Percentiles rank a stretch among this genome's conserved stretches.
Evolutionary conservation across 2,113 vertebrate species (phyloP).

Genomic region (Cyanoderma ruficeps): DNA sequence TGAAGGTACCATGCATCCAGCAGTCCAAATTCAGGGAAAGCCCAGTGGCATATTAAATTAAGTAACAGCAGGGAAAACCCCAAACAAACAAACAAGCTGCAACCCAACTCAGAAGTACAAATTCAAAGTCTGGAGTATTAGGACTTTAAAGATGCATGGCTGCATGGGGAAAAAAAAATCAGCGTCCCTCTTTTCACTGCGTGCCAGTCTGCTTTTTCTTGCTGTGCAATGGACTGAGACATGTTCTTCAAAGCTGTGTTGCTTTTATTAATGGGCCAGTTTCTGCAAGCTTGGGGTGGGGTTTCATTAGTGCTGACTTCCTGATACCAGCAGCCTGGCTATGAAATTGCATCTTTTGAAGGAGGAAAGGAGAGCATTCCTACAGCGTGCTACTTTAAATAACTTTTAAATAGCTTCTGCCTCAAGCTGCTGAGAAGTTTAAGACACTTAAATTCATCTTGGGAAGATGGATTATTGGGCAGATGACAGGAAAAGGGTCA

Average conservation of each 20-base stretch:
- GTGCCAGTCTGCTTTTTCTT: not conserved
- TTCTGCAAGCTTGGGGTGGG: not conserved
- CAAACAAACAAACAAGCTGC: not conserved
- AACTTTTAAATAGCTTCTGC: not conserved
- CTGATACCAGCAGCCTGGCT: not conserved
- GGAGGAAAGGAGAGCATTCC: not conserved
- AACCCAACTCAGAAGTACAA: not conserved
- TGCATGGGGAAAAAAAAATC: not conserved
- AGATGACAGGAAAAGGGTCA: constrained; percentile 22
- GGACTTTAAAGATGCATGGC: not conserved
- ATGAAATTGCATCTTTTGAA: constrained; percentile 11
- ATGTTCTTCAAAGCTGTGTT: not conserved
- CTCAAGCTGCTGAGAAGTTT: not conserved
- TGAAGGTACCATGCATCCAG: not conserved
- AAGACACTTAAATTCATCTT: not conserved
- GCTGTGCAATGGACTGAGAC: not conserved
- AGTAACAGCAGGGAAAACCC: not conserved
- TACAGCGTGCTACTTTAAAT: not conserved
- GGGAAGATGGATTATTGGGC: constrained; percentile 13
- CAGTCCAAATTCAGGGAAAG: not conserved
- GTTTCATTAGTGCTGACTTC: not conserved
- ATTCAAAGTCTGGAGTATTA: not conserved
- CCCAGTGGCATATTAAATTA: not conserved
- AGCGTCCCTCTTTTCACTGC: not conserved
- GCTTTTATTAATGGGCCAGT: not conserved